Evolutionary conservation across 2,113 vertebrate species (phyloP), one percentile per base, ranked within the genome.

Genomic region (Phoxinus phoxinus): DNA sequence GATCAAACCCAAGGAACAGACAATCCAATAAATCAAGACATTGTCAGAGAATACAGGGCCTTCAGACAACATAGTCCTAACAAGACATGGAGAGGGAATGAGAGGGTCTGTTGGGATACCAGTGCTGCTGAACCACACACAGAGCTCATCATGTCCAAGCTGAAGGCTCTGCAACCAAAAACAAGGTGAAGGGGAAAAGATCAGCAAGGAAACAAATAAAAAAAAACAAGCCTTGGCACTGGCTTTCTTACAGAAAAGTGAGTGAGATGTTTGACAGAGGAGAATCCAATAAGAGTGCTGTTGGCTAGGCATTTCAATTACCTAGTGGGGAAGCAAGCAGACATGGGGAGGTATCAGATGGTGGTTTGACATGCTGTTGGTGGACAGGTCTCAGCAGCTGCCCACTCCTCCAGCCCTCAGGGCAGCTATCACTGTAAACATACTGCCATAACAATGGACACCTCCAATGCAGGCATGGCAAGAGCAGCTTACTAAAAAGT

Each of bases 11-110:
- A 51, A 86, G 65, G 82, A 85, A 85, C 69, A 81, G 83, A 87
- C 51, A 79, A 37, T 74, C 84, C 85, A 87, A 88, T 89, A 89
- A 86, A 90, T 89, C 83, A 88, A 65, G 76, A 85, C 69, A 61
- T 61, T 82, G 83, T 81, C 87, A 85, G 67, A 87, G 83, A 81
- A 69, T 44, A 83, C 69, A 48, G 46, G 56, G 81, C 77, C 85
- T 79, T 81, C 65, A 81, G 75, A 87, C 84, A 73, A 58, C 35
- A 27, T 23, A 58, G 46, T 56, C 85, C 83, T 89, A 87, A 87
- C 61, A 59, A 86, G 87, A 77, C 25, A 23, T 58, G 61, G 30
- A 84, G 71, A 46, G 84, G 59, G 61, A 67, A 41, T 81, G 17
- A 30, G 59, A 46, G 30, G 46, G 53, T 27, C 41, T 69, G 13